These are phyloP conservation scores for Zelleria hepariella DNA, from an alignment of 2,888 invertebrate species.

Conservation along the genomic window DNA sequence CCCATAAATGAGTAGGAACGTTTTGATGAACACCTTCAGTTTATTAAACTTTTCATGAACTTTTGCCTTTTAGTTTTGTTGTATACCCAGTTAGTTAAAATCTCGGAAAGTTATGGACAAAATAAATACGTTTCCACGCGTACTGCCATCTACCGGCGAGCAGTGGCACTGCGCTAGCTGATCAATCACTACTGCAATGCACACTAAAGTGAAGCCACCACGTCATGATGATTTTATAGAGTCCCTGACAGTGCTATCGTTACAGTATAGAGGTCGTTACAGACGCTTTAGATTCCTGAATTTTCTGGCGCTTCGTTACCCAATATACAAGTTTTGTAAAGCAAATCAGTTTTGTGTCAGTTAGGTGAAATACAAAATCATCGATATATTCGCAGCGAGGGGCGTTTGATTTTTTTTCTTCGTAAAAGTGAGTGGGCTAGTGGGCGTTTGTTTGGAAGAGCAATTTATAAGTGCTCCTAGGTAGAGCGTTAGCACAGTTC, in stretches of 20 bases:
- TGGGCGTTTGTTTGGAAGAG: too few relatives aligned
- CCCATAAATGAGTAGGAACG: background rate
- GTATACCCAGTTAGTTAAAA: too few relatives aligned
- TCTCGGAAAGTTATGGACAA: background rate
- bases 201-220: background rate
- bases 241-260: background rate
- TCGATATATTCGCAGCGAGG: too few relatives aligned
- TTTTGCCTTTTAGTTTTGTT: background rate
- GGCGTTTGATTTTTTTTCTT: too few relatives aligned
- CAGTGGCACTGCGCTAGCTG: background rate
- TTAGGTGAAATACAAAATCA: too few relatives aligned
- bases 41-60: background rate
- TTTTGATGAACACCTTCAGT: background rate
- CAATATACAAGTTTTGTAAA: too few relatives aligned
- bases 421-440: too few relatives aligned
- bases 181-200: background rate
- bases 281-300: too few relatives aligned
- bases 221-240: background rate
- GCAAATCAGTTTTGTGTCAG: too few relatives aligned
- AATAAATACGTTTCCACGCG: background rate
- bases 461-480: too few relatives aligned
- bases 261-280: background rate
- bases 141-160: constrained; percentile 1
- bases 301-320: too few relatives aligned
- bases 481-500: too few relatives aligned